phyloP scores from a whole-genome alignment of 2,797 vertebrate species.

The Rhinophrynus dorsalis region DNA sequence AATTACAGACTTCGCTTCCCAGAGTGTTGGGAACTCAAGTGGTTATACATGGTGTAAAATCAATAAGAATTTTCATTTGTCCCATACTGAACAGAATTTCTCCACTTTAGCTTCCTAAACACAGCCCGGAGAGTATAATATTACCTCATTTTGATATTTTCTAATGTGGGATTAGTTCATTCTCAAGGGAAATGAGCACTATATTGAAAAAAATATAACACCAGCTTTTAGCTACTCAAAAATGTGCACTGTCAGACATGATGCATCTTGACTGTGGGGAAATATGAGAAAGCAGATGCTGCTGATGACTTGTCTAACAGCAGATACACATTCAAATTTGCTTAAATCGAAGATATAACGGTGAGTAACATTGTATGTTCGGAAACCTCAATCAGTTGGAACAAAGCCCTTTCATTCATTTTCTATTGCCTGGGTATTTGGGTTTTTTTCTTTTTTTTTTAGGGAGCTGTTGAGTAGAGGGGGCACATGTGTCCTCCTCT shows the following conservation, averaged over 20 bases:
- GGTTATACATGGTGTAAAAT: too few species aligned
- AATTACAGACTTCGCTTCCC: too few species aligned
- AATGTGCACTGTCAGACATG: constrained; percentile 63
- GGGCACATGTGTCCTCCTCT: constrained; percentile 26
- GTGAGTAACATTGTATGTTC: constrained; percentile 55
- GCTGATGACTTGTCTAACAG: constrained; percentile 51
- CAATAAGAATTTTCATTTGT: too few species aligned
- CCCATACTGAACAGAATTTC: too few species aligned
- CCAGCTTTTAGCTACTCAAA: constrained; percentile 64
- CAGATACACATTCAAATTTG: constrained; percentile 55
- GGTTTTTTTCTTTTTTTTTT: constrained; percentile 19
- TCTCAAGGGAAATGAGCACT: constrained; percentile 65
- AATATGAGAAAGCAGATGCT: constrained; percentile 61
- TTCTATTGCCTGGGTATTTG: constrained; percentile 52
- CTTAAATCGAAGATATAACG: constrained; percentile 47
- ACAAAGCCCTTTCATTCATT: constrained; percentile 52
- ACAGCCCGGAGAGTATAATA: too few species aligned
- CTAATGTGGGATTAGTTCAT: constrained; percentile 58
- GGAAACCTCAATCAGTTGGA: constrained; percentile 54
- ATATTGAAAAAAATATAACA: constrained; percentile 66
- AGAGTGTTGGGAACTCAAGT: too few species aligned
- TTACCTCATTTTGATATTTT: too few species aligned
- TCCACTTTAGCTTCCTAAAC: too few species aligned
- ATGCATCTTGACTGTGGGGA: constrained; percentile 53
- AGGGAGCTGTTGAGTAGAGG: constrained; percentile 32